Base-by-base conservation (phyloP, 2,113 vertebrate species). In the Kobus ellipsiprymnus region DNA sequence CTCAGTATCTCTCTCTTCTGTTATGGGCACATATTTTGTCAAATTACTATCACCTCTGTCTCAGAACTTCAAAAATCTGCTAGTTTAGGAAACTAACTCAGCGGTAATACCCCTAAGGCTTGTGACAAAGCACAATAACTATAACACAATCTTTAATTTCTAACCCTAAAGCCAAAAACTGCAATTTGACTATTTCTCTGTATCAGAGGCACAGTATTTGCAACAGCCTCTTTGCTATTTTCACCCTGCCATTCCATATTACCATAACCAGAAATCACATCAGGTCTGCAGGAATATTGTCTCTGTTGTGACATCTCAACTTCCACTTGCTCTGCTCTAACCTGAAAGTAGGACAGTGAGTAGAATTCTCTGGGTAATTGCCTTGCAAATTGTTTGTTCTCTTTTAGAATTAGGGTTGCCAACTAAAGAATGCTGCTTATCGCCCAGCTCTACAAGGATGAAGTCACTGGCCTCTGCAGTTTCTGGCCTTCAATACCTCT, bases 141-240 rank as follows among this genome's bases (percentile, higher is more conserved):
- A 46, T 17, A 85, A n/a, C 27, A 6, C 4, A 13, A 78, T 93
- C 52, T 96, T 97, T 95, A 67, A 85, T 80, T 94, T 87, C 92
- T 88, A 60, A 94, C 27, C 14, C 29, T 71, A 82, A 85, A 74
- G 60, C 4, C 5, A 30, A 85, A 95, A 40, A 60, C 60, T 93
- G 2, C 48, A 60, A 52, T 83, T 85, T 36, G 40, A 71, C n/a
- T 33, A 5, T 71, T 77, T 80, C 88, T 62, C 54, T 44, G 59
- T n/a, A 21, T 46, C 23, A 2, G 15, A 91, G 94, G 11, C 6
- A 48, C 2, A 1, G 29, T 54, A 40, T 46, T 83, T 27, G 25
- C 15, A 21, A 12, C 1, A 36, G 9, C 36, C 10, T 36, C 15
- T 82, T 60, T 55, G 71, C 16, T 83, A 3, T 16, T 6, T 48